Base-by-base conservation (phyloP, 2,113 vertebrate species). In the Tupaia tana region DNA sequence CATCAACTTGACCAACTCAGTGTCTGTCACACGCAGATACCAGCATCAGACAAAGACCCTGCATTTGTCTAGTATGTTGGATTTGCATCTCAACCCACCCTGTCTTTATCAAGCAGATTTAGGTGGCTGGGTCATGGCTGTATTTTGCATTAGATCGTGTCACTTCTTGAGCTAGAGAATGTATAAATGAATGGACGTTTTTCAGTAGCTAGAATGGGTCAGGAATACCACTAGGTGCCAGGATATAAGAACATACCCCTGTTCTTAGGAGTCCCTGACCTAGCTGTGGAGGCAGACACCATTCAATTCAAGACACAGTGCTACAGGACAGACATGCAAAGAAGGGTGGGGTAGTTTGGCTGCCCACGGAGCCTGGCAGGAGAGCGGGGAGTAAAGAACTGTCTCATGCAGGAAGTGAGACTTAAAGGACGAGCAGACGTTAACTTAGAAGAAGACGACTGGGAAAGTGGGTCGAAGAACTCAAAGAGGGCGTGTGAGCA, bases 81-180 rank as follows among this genome's bases (percentile, higher is more conserved):
- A 11, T 34, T 90, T 70, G 9, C 52, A 12, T 34, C 63, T 94
- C 89, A 67, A 52, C 78, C 81, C 9, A 64, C 13, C 16, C 64
- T 83, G 27, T 24, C 43, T 87, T 86, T 27, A 43, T 29, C 24
- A 19, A 77, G 77, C 7, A 54, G 77, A 80, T 82, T 77, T 66
- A 88, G 25, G 56, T 64, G 31, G 29, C 22, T 85, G 24, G 82
- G 27, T 89, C 15, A 34, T 66, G 79, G 16, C 11, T 61, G 19
- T 52, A n/a, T 89, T 89, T 58, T 91, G n/a, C 9, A 93, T 66
- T 73, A 94, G 66, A 66, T 93, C 16, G 4, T n/a, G 84, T 20
- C 43, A 79, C 77, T 94, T 93, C 67, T 94, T 20, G 43, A 56
- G 20, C n/a, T 34, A 75, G 61, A 87, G 56, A 87, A 96, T 70